Percentiles rank a stretch among this genome's conserved stretches.
phyloP scores from a whole-genome alignment of 2,888 invertebrate species.

The Pollenia angustigena region DNA sequence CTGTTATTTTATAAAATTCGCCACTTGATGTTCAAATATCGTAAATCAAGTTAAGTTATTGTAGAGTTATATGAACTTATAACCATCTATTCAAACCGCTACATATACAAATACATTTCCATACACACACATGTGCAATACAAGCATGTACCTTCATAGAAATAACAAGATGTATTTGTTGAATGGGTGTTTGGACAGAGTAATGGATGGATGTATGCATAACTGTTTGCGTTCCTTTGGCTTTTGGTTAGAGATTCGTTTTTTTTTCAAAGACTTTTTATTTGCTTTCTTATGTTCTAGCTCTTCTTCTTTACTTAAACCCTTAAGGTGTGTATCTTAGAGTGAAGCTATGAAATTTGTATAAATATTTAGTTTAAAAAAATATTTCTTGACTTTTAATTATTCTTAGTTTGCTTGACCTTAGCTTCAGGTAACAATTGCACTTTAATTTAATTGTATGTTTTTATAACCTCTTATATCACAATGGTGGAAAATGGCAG shows the following conservation, averaged over 20 bases:
- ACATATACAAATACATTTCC: not conserved
- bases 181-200: not conserved
- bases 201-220: not conserved
- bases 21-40: conserved; percentile 59
- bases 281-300: not conserved
- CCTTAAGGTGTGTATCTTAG: conserved; percentile 4
- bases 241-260: not conserved
- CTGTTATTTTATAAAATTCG: conserved; percentile 37
- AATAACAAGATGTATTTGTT: not conserved
- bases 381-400: not conserved
- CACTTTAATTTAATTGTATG: no score
- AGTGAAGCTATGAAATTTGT: conserved; percentile 8
- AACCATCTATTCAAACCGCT: conserved; percentile 20
- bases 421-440: no score
- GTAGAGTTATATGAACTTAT: conserved; percentile 30
- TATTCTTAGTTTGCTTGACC: not conserved
- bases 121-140: not conserved
- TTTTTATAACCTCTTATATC: no score
- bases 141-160: not conserved
- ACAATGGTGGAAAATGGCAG: no score
- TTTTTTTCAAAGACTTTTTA: not conserved
- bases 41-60: conserved; percentile 67
- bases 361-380: not conserved
- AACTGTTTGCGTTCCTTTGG: no score
- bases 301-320: conserved; percentile 7